Conservation (phyloP, 2,113 vertebrate species). For the Syrmaticus mikado region DNA sequence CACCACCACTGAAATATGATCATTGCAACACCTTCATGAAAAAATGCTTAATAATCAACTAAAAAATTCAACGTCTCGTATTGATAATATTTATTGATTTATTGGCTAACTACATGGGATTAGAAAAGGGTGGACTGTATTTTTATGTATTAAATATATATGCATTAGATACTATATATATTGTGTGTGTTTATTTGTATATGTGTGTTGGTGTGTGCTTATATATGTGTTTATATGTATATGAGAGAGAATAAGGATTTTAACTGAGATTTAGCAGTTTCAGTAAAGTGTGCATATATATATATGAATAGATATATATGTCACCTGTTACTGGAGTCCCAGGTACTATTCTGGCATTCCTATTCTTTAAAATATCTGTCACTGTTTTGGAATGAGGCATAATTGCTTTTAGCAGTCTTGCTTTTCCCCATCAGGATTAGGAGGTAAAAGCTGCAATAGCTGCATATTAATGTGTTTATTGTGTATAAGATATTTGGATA, state of each 20-base stretch:
- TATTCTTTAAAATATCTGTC: neutral
- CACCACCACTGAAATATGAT: neutral
- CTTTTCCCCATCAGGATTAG: conserved; percentile 8
- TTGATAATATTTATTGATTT: neutral
- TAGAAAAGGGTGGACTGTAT: neutral
- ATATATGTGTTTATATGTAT: neutral
- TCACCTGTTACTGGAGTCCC: neutral
- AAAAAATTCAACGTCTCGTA: neutral
- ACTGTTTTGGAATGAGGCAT: neutral
- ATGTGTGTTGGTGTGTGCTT: too few relatives aligned
- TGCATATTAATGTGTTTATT: conserved; percentile 26
- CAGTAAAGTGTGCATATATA: neutral
- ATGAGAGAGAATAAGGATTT: neutral
- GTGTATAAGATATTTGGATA: conserved; percentile 24
- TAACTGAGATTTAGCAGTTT: neutral
- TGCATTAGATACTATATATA: neutral
- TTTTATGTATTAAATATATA: neutral
- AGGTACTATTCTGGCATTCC: neutral
- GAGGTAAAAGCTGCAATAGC: conserved; percentile 22
- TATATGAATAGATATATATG: neutral
- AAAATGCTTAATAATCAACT: neutral
- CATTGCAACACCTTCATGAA: conserved; percentile 1
- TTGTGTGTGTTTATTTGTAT: neutral
- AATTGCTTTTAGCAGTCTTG: neutral
- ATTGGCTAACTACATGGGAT: neutral